Conservation (phyloP, 23 tunicate species). For the Diplosoma virens region DNA sequence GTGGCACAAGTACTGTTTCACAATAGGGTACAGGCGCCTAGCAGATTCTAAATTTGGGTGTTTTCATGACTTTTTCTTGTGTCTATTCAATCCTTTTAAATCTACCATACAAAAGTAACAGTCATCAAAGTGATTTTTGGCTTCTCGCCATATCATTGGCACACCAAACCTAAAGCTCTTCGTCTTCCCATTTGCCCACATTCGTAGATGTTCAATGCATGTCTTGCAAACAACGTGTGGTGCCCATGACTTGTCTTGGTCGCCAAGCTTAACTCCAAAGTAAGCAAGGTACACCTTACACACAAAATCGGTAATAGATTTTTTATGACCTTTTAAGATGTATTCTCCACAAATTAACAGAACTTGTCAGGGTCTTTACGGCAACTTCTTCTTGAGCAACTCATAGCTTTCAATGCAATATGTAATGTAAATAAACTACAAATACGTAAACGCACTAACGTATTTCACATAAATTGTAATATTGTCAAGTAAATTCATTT, state of each 20-base stretch:
- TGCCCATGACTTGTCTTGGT: constrained; percentile 27
- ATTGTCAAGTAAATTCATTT: too few relatives aligned
- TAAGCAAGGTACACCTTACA: neutral
- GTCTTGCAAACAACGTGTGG: constrained; percentile 8
- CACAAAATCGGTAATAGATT: neutral
- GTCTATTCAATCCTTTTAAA: neutral
- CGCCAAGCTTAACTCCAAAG: constrained; percentile 19
- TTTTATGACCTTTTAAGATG: neutral
- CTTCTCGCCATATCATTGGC: constrained; percentile 25
- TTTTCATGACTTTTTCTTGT: neutral
- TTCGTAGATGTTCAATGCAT: neutral
- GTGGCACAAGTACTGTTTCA: neutral
- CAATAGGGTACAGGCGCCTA: neutral
- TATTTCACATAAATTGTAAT: too few relatives aligned
- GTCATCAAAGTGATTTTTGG: neutral
- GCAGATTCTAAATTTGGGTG: neutral
- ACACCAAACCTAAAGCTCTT: neutral
- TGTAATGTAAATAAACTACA: too few relatives aligned
- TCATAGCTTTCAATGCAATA: too few relatives aligned
- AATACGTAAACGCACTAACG: too few relatives aligned
- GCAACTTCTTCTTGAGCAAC: constrained; percentile 5
- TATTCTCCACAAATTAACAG: constrained; percentile 18
- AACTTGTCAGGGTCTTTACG: neutral
- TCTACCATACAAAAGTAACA: constrained; percentile 22
- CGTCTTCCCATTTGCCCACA: neutral